A percentile compares a stretch with the other conserved stretches of the same genome.
Evolutionary conservation across 2,888 invertebrate genomes (phyloP).

Genomic region (Galeruca laticollis): DNA sequence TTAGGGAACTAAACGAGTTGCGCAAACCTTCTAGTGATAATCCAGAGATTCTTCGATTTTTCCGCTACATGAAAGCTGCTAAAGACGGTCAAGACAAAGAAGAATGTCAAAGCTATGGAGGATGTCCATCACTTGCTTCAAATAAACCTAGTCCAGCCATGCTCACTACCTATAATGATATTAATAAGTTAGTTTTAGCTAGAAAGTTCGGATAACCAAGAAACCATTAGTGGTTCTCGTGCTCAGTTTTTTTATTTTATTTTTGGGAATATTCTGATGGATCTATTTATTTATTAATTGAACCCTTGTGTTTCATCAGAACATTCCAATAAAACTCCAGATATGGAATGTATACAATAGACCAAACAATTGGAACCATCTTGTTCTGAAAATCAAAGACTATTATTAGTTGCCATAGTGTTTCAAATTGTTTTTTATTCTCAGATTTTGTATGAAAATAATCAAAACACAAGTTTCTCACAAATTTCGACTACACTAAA

Average conservation of each 20-base stretch:
- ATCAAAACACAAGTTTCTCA: no score
- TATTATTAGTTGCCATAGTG: no score
- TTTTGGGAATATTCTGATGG: not conserved
- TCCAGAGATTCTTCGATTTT: conserved; percentile 88
- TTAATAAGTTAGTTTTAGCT: conserved; percentile 88
- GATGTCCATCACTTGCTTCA: conserved; percentile 74
- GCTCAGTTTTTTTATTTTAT: not conserved
- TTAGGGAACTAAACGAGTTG: conserved; percentile 86
- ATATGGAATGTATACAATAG: not conserved
- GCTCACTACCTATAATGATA: conserved; percentile 88
- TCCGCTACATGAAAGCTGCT: conserved; percentile 91
- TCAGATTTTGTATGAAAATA: no score
- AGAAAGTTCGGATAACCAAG: conserved; percentile 70
- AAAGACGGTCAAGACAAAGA: conserved; percentile 87
- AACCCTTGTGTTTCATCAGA: not conserved
- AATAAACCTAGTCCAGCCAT: conserved; percentile 82
- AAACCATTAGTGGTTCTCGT: not conserved
- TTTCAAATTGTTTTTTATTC: no score
- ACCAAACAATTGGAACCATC: not conserved
- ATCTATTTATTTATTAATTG: not conserved
- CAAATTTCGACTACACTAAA: no score
- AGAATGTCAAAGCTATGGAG: conserved; percentile 77
- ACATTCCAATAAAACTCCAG: not conserved
- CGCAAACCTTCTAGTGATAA: conserved; percentile 88
- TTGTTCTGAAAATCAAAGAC: no score